phyloP scores from a whole-genome alignment of 2,113 vertebrate genomes.

The Loxodonta africana region DNA sequence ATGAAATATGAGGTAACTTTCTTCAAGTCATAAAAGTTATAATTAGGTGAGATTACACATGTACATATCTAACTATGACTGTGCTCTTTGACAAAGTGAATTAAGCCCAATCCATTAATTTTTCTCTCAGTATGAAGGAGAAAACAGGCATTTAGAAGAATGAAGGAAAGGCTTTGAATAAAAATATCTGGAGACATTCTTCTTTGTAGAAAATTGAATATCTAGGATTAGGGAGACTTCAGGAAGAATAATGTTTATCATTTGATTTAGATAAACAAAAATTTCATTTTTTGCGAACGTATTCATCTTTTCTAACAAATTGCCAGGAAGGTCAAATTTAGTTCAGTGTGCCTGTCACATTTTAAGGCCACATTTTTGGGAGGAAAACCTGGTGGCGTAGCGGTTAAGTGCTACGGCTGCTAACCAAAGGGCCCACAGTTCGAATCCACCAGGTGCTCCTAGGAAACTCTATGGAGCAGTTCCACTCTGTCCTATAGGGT shows the following conservation, averaged over 20 bases:
- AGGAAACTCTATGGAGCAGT: too few relatives aligned
- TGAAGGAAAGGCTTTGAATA: background rate
- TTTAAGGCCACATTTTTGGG: constrained; percentile 15
- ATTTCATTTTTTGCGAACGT: constrained; percentile 63
- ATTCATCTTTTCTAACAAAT: constrained; percentile 70
- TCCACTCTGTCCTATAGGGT: too few relatives aligned
- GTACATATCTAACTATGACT: background rate
- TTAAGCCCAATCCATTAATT: constrained; percentile 43
- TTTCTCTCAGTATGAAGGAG: constrained; percentile 35
- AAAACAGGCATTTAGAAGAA: constrained; percentile 31
- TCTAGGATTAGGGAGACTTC: constrained; percentile 39
- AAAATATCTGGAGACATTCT: constrained; percentile 66
- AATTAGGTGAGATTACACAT: background rate
- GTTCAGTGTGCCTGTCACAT: constrained; percentile 50
- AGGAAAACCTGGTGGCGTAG: too few relatives aligned
- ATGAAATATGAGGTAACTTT: constrained; percentile 11
- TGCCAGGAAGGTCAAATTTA: constrained; percentile 72
- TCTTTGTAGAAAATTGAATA: constrained; percentile 58
- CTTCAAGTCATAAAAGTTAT: constrained; percentile 52
- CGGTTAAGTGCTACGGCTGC: too few relatives aligned
- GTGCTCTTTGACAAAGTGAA: constrained; percentile 20
- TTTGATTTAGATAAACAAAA: constrained; percentile 75
- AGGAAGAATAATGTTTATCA: constrained; percentile 68
- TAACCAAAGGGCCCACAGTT: too few relatives aligned
- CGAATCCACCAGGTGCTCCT: too few relatives aligned